Conservation (phyloP, 2,797 vertebrate species). For the Pelodytes ibericus region DNA sequence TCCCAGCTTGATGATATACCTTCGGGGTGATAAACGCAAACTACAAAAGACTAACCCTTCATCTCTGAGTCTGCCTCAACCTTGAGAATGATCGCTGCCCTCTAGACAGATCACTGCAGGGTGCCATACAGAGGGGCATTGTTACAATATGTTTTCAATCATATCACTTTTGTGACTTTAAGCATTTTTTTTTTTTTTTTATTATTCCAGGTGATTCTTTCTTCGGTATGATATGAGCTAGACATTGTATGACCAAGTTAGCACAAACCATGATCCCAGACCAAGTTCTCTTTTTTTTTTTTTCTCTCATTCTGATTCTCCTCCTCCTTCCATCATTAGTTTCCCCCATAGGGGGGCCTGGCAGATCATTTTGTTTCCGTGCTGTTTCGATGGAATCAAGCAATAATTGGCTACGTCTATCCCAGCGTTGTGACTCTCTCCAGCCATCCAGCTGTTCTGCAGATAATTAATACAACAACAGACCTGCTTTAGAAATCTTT, state of each 20-base stretch:
- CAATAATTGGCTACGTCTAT: constrained; percentile 73
- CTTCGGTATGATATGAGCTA: background rate
- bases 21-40: too few species aligned
- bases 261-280: background rate
- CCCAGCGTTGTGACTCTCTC: constrained; percentile 73
- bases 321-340: constrained; percentile 24
- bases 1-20: too few species aligned
- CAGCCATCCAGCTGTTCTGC: constrained; percentile 78
- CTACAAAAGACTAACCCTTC: too few species aligned
- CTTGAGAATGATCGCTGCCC: too few species aligned
- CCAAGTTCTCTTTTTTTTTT: background rate
- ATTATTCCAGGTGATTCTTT: too few species aligned
- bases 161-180: too few species aligned
- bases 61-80: too few species aligned
- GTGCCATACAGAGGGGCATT: too few species aligned
- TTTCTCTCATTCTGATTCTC: background rate
- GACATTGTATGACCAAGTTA: background rate
- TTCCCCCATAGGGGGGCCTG: constrained; percentile 39
- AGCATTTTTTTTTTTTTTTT: too few species aligned
- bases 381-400: constrained; percentile 57
- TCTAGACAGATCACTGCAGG: too few species aligned
- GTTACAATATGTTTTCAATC: too few species aligned
- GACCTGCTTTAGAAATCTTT: constrained; percentile 77
- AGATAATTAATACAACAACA: constrained; percentile 79
- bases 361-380: constrained; percentile 44